Base-by-base conservation (phyloP, 2,888 invertebrate species). In the Andrena haemorrhoa region DNA sequence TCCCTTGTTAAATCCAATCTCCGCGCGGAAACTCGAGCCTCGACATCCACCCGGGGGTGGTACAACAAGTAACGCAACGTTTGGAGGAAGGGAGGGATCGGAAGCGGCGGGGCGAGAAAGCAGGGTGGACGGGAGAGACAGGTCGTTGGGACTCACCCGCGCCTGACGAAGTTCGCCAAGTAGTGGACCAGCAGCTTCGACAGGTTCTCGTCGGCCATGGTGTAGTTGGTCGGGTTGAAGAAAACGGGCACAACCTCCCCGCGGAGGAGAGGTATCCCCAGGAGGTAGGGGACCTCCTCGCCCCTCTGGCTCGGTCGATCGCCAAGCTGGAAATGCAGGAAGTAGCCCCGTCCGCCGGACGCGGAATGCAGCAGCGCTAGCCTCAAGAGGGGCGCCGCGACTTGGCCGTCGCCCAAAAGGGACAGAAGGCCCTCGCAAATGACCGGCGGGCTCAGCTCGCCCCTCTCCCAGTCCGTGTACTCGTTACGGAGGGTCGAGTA, bases 381-480 rank as follows among this genome's bases (percentile, higher is more conserved):
- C 89, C 97, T 95, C 79, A 98, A 96, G 61, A 97, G 94, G 20
- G 98, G 98, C 10, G 98, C 97, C 0, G 97, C 98, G 71, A 98
- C 97, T 89, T 98, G 97, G 0, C 98, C 98, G 93, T 99, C 99
- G 91, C 98, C 98, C 72, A 99, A 95, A 81, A 98, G 96, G 93
- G 95, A 92, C 20, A 93, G 73, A 96, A 97, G 93, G 97, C 98
- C 91, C 97, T 96, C 86, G 98, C 97, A 93, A 97, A 97, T 92
- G 97, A 95, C 84, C 63, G 83, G 53, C 3, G 98, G 97, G 94
- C 97, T 97, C 91, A 98, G 97, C 88, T 97, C 97, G 2, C 97
- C 97, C 90, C 97, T 96, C 94, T 97, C 98, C 98, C 99, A 99
- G 94, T 99, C 98, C 79, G 98, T 98, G 94, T 99, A 99, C 94